Base-by-base conservation (phyloP, 53 echinoderm and acorn worm genomes). In the Echinometra lucunter region DNA sequence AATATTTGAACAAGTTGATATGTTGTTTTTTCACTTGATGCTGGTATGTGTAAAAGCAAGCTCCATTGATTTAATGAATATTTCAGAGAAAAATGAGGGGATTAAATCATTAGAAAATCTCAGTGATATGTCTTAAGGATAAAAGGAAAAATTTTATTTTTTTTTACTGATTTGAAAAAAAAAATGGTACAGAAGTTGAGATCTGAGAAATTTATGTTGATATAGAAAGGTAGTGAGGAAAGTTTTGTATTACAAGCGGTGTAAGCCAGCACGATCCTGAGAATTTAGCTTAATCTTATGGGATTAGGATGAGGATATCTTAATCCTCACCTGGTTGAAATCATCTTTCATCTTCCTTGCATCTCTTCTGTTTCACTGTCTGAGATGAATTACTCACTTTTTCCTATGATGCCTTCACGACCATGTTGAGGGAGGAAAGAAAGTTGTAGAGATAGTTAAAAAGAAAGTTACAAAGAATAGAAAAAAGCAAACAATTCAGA, bases 261-360 rank as follows among this genome's bases (percentile, higher is more conserved):
- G 58, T 57, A 37, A 89, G 57, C 60, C 89, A 18, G 37, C 60
- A 57, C 60, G 89, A 89, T 57, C 89, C 10, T 2, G 5, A 18
- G 38, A 38, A 58, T 89, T 60, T 60, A n/a, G 58, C 40, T 37
- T 58, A 89, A 89, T 89, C 89, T 53, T 57, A 0, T 60, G 89
- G 89, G 89, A 89, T 89, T 89, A 89, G 32, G 27, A 34, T 23
- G 60, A 60, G 58, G 89, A 89, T 89, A 89, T 89, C 89, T 89
- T 89, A 89, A 89, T 89, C 89, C 30, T 60, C 89, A 89, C 89
- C 89, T 89, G 89, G 89, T 58, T 58, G 60, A 89, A 60, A 60
- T 89, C 60, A 57, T 89, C 89, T 60, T 23, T 89, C 89, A 60
- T 89, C 49, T 89, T 60, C 89, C 23, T 35, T 60, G 37, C 60